Evolutionary conservation across 2,113 vertebrate species (phyloP).

Genomic region (Jacana jacana): DNA sequence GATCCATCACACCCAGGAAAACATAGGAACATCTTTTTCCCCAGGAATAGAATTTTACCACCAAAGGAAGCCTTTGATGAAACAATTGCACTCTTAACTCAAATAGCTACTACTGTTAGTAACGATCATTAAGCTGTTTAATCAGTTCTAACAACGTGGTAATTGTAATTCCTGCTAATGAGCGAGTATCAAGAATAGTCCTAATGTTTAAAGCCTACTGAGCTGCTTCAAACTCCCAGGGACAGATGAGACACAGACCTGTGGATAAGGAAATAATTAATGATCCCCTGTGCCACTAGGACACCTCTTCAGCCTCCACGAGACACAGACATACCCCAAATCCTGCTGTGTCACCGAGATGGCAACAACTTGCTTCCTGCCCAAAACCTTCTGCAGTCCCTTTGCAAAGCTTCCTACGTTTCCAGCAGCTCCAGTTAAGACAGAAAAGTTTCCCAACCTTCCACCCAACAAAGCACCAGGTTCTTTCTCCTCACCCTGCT

Average conservation of each 20-base stretch:
- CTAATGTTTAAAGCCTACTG: not conserved
- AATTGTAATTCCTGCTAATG: not conserved
- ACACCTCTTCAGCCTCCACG: not conserved
- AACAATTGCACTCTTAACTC: conserved; percentile 44
- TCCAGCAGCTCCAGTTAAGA: not conserved
- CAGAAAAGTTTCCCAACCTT: not conserved
- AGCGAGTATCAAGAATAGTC: not conserved
- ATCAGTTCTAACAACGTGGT: not conserved
- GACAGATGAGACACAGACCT: not conserved
- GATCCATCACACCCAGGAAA: not conserved
- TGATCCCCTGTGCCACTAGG: fast-evolving
- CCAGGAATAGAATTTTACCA: not conserved
- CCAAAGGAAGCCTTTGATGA: conserved; percentile 29
- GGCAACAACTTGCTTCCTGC: not conserved
- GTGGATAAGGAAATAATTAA: not conserved
- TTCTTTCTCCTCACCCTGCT: fast-evolving
- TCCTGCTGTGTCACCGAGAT: not conserved
- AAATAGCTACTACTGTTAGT: conserved; percentile 19
- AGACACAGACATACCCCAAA: not conserved
- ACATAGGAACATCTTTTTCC: not conserved
- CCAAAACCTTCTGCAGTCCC: not conserved
- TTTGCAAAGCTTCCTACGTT: not conserved
- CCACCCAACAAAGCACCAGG: not conserved
- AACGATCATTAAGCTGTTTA: conserved; percentile 27
- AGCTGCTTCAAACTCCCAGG: not conserved